Evolutionary conservation across 2,113 vertebrate genomes (phyloP), one percentile per base, ranked within the genome.

Genomic region (Brachirus orientalis): DNA sequence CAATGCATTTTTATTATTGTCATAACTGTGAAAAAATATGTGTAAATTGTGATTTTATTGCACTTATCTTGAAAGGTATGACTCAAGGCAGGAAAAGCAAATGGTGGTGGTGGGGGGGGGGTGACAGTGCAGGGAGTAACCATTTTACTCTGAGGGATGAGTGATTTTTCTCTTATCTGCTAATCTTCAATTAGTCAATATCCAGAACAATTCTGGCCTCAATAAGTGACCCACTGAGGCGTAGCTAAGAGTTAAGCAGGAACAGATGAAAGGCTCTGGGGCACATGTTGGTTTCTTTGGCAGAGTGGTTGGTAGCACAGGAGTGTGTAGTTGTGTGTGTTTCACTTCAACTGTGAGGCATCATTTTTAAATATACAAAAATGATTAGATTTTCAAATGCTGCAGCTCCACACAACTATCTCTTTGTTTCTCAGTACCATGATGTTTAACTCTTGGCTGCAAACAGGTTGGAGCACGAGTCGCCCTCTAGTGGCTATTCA

Each of bases 101-200:
- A n/a, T n/a, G n/a, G n/a, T n/a, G n/a, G n/a, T n/a, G n/a, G n/a
- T n/a, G n/a, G n/a, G n/a, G n/a, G n/a, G n/a, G n/a, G n/a, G n/a
- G n/a, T n/a, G n/a, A 41, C 18, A 36, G 22, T 6, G 12, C 5
- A 6, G 7, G 35, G 17, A 41, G 55, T 40, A 73, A 81, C 85
- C 57, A 61, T 81, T 83, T 81, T 80, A 57, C 81, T 81, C 70
- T 19, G 36, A 74, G 66, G 75, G 69, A 74, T 70, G 69, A 81
- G 48, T 22, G 67, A 60, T 80, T 87, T 87, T 53, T 65, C 70
- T 83, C 78, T 90, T 88, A 88, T 88, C 86, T 83, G 53, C 64
- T 69, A 85, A 90, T 90, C 88, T 89, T 85, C 81, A 86, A 88
- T 92, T 90, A 90, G 84, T 82, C 77, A 74, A 87, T 81, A 83